Base-by-base conservation (phyloP, 2,888 invertebrate genomes). In the Pseudococcus longispinus region DNA sequence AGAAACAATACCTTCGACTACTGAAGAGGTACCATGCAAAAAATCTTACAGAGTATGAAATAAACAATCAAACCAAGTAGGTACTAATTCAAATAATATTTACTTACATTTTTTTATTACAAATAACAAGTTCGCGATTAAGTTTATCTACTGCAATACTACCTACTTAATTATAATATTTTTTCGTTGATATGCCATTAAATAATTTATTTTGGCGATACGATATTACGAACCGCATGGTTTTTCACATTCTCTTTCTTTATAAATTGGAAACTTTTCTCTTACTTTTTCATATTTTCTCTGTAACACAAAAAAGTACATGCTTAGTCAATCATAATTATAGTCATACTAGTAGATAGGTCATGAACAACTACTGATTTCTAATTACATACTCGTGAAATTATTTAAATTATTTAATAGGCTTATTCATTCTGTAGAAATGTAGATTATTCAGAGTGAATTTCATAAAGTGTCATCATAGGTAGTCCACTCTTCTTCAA, bases 161-260 rank as follows among this genome's bases (percentile, higher is more conserved):
- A 80, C n/a, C 29, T 55, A 84, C 32, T 51, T 51, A 55, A 60
- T n/a, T 32, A 80, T 44, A 51, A 20, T 32, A 13, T 82, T 15
- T 82, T 60, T 55, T 60, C 46, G 84, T 60, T 84, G 84, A 84
- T 84, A 84, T 84, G 84, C 84, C 60, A 60, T 84, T 55, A 84
- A 37, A n/a, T 55, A 60, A 29, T 60, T 51, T 4, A 55, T 60
- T 60, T 20, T 13, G 55, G 37, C 32, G 51, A 84, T 20, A 13
- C 26, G 20, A 26, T 60, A n/a, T 84, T 55, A 84, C 29, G 84
- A 37, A 18, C 20, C 84, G 18, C 51, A 32, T 2, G 18, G 8
- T 84, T 84, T 84, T 60, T 84, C 84, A 80, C 86, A 86, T 80
- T 86, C 86, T 29, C 86, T 74, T 77, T 77, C 77, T 20, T 23